Base-by-base conservation (phyloP, 2,888 invertebrate genomes). In the Tuta absoluta region DNA sequence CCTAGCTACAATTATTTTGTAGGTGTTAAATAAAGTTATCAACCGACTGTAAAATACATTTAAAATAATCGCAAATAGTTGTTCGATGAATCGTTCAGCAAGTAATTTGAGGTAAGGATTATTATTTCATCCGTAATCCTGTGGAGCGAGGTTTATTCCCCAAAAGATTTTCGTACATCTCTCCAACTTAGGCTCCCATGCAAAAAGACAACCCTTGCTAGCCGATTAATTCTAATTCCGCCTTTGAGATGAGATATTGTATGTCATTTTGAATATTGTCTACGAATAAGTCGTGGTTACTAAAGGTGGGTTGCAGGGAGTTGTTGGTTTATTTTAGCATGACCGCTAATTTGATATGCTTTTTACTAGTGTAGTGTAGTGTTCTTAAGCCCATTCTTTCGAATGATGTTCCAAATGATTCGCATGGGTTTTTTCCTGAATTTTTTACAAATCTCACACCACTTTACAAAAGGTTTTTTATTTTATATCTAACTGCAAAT, bases 91-190 rank as follows among this genome's bases (percentile, higher is more conserved):
- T 24, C 45, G n/a, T 57, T 49, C 45, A 12, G n/a, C 59, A 59
- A 59, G 59, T 59, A 63, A 38, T 59, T 63, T 33, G 49, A 33
- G 51, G 59, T 49, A 37, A 59, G 38, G 49, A 48, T 63, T 63
- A 63, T 63, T 63, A 63, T 63, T 63, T 64, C 45, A 61, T 56
- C 24, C 53, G 24, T 64, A 64, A 64, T 64, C 56, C 63, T n/a
- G n/a, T 4, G 14, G 59, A 21, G 41, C 61, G 38, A 12, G 48
- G 60, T 14, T 24, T 51, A 60, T 38, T 51, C 61, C 61, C 64
- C 12, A 21, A 61, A 61, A 60, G 64, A 60, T 61, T 64, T 61
- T 48, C 60, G 19, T 51, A 49, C 49, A 53, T 53, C 28, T 60
- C 38, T 41, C 56, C 19, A 33, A 33, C 17, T 56, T 56, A 24